phyloP scores from a whole-genome alignment of 1,140 invertebrate species.

The Micrasema minimum region DNA sequence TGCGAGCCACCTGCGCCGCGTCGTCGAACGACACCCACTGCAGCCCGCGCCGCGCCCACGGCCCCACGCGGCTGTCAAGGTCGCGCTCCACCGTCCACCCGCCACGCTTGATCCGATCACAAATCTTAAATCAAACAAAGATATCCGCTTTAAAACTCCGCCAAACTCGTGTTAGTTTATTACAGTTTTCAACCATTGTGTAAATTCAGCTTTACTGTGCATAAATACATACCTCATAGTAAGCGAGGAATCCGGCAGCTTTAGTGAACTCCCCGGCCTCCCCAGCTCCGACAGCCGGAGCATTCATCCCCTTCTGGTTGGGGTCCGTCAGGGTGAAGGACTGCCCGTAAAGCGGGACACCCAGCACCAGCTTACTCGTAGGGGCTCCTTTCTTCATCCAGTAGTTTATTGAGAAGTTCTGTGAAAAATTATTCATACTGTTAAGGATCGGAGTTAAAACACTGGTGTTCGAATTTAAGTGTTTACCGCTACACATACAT shows the following conservation, averaged over 20 bases:
- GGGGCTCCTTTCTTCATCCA: slow-evolving; percentile 71
- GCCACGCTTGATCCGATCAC: slow-evolving; percentile 68
- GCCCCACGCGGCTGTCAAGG: slow-evolving; percentile 73
- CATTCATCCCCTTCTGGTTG: slow-evolving; percentile 63
- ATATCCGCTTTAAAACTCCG: too few relatives aligned
- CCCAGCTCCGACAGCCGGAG: slow-evolving; percentile 68
- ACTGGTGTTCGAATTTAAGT: too few relatives aligned
- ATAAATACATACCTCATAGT: slow-evolving; percentile 78
- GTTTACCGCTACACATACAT: too few relatives aligned
- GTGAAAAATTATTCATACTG: not conserved
- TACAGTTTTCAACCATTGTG: too few relatives aligned
- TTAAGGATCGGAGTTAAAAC: too few relatives aligned
- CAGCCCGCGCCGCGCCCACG: slow-evolving; percentile 76
- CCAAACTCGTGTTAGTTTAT: too few relatives aligned
- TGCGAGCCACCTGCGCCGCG: slow-evolving; percentile 71
- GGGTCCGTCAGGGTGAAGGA: slow-evolving; percentile 72
- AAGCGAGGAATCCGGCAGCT: slow-evolving; percentile 76
- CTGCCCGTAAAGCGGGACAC: slow-evolving; percentile 73
- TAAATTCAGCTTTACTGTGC: too few relatives aligned
- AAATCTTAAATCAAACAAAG: slow-evolving; percentile 69
- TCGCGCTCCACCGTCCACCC: slow-evolving; percentile 77
- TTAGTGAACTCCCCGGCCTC: slow-evolving; percentile 72
- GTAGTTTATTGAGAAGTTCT: slow-evolving; percentile 70
- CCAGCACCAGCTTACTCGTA: slow-evolving; percentile 68
- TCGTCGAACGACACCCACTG: slow-evolving; percentile 90